Evolutionary conservation across 1,140 invertebrate genomes (phyloP), one percentile per base, ranked within the genome.

Genomic region (Drosophila malerkotliana): DNA sequence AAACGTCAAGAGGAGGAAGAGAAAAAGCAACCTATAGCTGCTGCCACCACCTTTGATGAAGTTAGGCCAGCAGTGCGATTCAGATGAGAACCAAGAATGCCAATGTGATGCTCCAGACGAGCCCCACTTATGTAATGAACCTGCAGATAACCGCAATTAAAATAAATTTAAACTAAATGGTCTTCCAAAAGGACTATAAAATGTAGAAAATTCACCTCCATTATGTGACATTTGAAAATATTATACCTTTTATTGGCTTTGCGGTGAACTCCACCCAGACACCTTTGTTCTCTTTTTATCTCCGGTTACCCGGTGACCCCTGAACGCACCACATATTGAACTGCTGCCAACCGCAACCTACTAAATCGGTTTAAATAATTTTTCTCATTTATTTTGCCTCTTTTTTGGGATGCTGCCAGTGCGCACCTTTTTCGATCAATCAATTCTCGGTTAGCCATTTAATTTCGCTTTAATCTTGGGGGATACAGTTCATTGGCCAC

Each of bases 11-110:
- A 64, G 82, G 0, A 87, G 82, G 37, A 90, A 90, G 77, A 88
- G 87, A 88, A 90, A 90, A 88, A 90, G 87, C 21, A 90, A 90
- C 71, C 79, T 90, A n/a, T 90, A 90, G 79, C 79, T 90, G 79
- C 77, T 90, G 82, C 73, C 81, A 75, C 49, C 67, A 73, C 62
- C 72, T 88, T 53, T 90, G 57, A 79, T 90, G 57, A 79, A 7
- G 8, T 30, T 62, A 26, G 41, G 34, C 51, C 14, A 58, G 73
- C 73, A 71, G 73, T 52, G 62, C 64, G 47, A 66, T 37, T 32
- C 14, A 32, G n/a, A 37, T 3, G 41, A 53, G 59, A 37, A 3
- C 28, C 71, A 8, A 28, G n/a, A 44, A 37, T 37, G 63, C 44
- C 53, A 14, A 57, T 57, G 67, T 71, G 67, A 71, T 71, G 67